A percentile compares a stretch with the other conserved stretches of the same genome.
Evolutionary conservation across 2,797 vertebrate species (phyloP).

Genomic region (Stomatorhinus walkeri): DNA sequence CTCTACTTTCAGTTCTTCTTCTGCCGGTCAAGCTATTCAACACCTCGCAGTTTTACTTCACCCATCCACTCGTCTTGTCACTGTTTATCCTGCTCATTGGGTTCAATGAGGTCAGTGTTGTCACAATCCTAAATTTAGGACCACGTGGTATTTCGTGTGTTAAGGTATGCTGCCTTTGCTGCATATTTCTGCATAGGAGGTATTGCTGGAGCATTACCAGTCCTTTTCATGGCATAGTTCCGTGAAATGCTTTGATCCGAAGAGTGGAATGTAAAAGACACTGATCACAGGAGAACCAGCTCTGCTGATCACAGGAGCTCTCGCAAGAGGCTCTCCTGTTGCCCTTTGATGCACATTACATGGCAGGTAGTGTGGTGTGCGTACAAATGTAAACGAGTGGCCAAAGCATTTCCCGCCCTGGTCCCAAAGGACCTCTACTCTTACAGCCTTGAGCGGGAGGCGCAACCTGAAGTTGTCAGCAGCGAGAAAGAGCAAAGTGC

Average conservation of each 20-base stretch:
- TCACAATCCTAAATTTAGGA: conserved; percentile 3
- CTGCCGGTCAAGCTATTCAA: not conserved
- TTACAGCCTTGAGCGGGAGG: not conserved
- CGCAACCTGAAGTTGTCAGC: not conserved
- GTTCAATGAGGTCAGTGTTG: not conserved
- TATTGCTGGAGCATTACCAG: not conserved
- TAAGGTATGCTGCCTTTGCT: not conserved
- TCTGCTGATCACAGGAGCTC: not conserved
- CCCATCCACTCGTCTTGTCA: not conserved
- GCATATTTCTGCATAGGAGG: not conserved
- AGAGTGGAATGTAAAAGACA: not conserved
- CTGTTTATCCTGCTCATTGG: not conserved
- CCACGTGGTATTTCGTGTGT: not conserved
- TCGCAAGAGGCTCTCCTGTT: not conserved
- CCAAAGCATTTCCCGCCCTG: not conserved
- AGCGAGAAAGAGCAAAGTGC: not conserved
- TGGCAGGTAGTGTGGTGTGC: not conserved
- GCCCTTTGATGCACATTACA: conserved; percentile 11
- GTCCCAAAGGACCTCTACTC: not conserved
- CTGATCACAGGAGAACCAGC: not conserved
- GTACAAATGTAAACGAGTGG: not conserved
- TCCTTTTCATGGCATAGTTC: not conserved
- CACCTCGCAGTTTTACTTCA: not conserved
- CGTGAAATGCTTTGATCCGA: not conserved
- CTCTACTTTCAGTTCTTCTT: not conserved